Conservation (phyloP, 2,113 vertebrate species). For the Dipodomys stephensi region DNA sequence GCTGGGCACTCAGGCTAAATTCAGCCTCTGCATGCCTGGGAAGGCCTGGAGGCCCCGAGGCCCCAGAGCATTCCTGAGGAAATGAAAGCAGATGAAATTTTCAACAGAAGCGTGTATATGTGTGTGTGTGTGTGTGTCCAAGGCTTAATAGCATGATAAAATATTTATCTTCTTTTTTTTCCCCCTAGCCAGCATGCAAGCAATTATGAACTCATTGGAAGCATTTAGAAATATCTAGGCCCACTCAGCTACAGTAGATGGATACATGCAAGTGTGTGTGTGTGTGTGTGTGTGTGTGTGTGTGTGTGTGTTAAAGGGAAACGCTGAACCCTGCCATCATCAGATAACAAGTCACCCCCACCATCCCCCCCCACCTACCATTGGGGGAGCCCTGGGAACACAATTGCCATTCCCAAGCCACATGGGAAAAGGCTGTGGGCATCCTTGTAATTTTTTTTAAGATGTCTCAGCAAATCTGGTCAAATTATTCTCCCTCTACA, state of each 20-base stretch:
- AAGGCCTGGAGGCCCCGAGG: background rate
- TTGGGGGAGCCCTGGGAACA: background rate
- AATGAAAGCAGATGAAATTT: conserved; percentile 67
- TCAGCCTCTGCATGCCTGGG: background rate
- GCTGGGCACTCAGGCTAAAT: background rate
- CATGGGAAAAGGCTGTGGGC: background rate
- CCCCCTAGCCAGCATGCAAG: conserved; percentile 62
- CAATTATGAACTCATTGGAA: background rate
- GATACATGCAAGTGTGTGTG: background rate
- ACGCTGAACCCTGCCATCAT: background rate
- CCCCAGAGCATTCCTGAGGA: conserved; percentile 22
- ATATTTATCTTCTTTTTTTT: conserved; percentile 71
- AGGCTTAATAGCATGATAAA: conserved; percentile 72
- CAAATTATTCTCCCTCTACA: background rate
- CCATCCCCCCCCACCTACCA: background rate
- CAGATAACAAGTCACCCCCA: background rate
- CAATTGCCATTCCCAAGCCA: background rate
- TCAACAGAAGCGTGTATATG: conserved; percentile 68
- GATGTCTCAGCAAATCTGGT: conserved; percentile 6
- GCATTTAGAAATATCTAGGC: conserved; percentile 53
- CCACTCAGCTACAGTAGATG: background rate
- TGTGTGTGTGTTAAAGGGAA: background rate
- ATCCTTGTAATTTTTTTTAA: background rate
- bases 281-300: background rate
- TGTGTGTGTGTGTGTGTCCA: conserved; percentile 47